phyloP scores from a whole-genome alignment of 2,797 vertebrate species.

The Gephyroberyx darwinii region DNA sequence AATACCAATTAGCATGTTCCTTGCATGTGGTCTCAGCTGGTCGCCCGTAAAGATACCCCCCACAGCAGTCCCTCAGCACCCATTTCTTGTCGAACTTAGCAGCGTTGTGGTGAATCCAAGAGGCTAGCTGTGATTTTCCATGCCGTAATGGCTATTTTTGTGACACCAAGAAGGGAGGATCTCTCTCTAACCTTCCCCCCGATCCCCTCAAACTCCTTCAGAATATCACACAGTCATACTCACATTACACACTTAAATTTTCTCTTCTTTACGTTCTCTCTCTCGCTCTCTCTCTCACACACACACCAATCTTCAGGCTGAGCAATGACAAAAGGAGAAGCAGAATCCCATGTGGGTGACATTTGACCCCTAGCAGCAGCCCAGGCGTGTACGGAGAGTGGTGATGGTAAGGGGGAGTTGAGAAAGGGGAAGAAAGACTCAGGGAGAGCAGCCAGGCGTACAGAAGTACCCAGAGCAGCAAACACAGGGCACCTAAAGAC shows the following conservation, averaged over 20 bases:
- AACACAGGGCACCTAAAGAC: conserved; percentile 49
- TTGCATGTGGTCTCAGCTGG: conserved; percentile 77
- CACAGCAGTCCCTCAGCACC: conserved; percentile 51
- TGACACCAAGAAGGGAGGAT: conserved; percentile 33
- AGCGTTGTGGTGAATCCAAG: conserved; percentile 56
- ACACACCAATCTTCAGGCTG: conserved; percentile 53
- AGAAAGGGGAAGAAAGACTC: conserved; percentile 23
- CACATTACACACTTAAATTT: conserved; percentile 19
- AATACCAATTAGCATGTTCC: conserved; percentile 79
- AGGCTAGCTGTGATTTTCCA: conserved; percentile 66
- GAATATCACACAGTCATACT: conserved; percentile 37
- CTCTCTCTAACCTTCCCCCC: conserved; percentile 51
- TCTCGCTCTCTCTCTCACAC: conserved; percentile 39
- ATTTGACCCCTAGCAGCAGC: conserved; percentile 68
- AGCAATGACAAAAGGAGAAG: conserved; percentile 70
- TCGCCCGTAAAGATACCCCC: conserved; percentile 61
- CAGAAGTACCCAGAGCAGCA: conserved; percentile 57
- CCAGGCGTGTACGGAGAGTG: conserved; percentile 46
- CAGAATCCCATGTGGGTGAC: conserved; percentile 69
- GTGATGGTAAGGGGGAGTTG: conserved; percentile 19
- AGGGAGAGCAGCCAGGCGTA: conserved; percentile 58
- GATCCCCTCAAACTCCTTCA: conserved; percentile 48
- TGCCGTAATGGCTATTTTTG: conserved; percentile 63
- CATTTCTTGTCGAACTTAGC: conserved; percentile 47
- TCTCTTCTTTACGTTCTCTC: conserved; percentile 43